phyloP scores from a whole-genome alignment of 2,113 vertebrate species.

The Chloroceryle aenea region DNA sequence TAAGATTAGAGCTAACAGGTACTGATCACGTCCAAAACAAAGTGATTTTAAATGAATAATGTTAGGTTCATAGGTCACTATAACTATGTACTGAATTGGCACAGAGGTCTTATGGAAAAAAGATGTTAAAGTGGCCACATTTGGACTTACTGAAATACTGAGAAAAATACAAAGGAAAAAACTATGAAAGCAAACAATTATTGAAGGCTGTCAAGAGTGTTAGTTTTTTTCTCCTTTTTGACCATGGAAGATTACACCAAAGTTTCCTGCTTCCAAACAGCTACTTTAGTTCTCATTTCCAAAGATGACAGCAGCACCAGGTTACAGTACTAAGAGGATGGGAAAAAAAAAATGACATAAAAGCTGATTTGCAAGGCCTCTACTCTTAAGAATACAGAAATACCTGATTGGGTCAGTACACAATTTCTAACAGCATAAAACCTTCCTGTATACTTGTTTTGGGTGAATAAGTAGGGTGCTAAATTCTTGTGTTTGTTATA shows the following conservation, averaged over 20 bases:
- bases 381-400: background rate
- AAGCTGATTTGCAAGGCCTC: background rate
- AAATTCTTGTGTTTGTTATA: background rate
- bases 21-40: background rate
- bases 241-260: background rate
- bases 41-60: background rate
- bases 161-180: background rate
- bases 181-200: background rate
- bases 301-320: background rate
- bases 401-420: background rate
- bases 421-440: background rate
- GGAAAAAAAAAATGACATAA: background rate
- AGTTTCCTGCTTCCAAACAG: background rate
- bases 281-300: background rate
- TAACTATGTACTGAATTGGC: background rate
- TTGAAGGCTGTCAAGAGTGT: background rate
- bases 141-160: background rate
- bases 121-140: background rate
- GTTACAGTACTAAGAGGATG: background rate
- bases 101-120: background rate
- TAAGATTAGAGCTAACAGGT: background rate
- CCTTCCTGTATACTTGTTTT: background rate
- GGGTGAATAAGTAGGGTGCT: background rate
- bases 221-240: background rate
- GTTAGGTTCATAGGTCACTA: background rate